phyloP scores from a whole-genome alignment of 53 echinoderm and acorn worm species.

The Crossaster papposus region DNA sequence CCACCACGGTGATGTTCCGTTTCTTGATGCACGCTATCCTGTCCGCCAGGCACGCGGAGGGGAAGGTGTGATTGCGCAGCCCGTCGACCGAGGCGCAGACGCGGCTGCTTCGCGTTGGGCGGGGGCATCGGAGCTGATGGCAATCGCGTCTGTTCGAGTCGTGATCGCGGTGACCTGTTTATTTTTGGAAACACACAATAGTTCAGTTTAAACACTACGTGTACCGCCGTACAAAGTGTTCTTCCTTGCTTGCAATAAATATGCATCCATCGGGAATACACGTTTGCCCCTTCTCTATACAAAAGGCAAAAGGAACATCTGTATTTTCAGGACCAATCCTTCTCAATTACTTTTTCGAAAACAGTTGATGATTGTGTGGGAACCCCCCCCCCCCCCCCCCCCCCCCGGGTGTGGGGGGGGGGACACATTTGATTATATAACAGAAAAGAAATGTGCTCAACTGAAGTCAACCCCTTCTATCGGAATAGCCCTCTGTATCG shows the following conservation, averaged over 20 bases:
- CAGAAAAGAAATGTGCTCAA: no score
- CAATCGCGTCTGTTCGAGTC: not conserved
- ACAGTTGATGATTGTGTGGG: no score
- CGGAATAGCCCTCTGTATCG: no score
- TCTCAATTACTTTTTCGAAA: no score
- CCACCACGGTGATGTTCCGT: not conserved
- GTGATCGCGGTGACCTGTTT: not conserved
- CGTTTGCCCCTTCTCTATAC: no score
- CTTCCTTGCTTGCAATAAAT: not conserved
- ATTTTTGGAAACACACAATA: not conserved
- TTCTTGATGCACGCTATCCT: not conserved
- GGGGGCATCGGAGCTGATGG: constrained; percentile 14
- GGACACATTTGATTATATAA: no score
- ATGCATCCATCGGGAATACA: no score
- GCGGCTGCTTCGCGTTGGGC: constrained; percentile 2
- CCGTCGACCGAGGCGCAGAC: constrained; percentile 22
- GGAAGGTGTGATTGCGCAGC: not conserved
- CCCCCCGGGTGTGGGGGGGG: no score
- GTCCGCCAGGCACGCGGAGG: not conserved
- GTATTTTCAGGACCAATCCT: no score
- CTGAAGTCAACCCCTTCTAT: no score
- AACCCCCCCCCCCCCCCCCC: not conserved
- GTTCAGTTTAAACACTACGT: not conserved
- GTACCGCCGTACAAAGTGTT: no score
- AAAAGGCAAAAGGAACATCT: no score